Percentiles rank a stretch among this genome's conserved stretches.
Evolutionary conservation across 1,140 invertebrate species (phyloP).

Genomic region (Whitmania pigra): DNA sequence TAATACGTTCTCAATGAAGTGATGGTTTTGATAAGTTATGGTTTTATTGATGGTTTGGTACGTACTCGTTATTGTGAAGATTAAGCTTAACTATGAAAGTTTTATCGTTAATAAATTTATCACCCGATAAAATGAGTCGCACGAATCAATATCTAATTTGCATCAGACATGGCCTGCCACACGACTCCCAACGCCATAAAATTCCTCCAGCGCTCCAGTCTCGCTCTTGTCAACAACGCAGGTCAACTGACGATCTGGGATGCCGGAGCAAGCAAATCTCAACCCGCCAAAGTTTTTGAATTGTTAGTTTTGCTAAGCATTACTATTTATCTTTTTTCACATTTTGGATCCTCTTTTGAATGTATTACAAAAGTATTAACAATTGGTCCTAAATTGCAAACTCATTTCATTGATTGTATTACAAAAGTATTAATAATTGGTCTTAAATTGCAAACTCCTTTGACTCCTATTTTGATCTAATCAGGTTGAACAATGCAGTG

Average conservation of each 20-base stretch:
- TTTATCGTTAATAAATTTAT: no score
- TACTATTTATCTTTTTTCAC: no score
- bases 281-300: background rate
- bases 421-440: background rate
- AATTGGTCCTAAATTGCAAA: background rate
- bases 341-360: no score
- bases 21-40: no score
- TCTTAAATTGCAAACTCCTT: background rate
- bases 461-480: constrained; percentile 15
- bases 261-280: background rate
- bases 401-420: background rate
- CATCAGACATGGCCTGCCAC: background rate
- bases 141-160: no score
- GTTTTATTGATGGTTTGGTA: no score
- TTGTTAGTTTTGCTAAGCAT: background rate
- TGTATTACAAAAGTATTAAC: no score
- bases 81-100: no score
- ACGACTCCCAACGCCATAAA: background rate
- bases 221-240: background rate
- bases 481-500: constrained; percentile 41
- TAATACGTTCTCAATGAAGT: no score
- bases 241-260: background rate
- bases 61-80: no score
- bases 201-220: background rate
- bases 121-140: background rate